These are phyloP conservation scores for Crossocerus cetratus DNA, from an alignment of 2,888 invertebrate genomes.

Conservation along the genomic window DNA sequence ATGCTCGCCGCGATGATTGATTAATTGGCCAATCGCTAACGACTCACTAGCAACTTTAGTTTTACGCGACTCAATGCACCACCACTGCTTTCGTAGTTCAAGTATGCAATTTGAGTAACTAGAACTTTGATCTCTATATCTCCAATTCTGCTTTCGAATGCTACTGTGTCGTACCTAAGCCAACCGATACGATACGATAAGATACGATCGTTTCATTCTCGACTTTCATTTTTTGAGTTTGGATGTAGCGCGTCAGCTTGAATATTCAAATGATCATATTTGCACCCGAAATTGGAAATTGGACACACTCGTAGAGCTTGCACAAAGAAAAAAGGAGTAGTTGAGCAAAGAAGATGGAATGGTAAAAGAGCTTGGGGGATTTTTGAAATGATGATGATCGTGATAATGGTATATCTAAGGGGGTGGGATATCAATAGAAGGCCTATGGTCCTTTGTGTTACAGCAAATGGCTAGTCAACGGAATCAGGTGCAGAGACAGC, in stretches of 20 bases:
- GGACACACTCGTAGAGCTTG: neutral
- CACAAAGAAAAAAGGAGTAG: conserved; percentile 36
- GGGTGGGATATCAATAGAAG: conserved; percentile 75
- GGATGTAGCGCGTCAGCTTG: no score
- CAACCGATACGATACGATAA: no score
- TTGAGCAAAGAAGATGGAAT: conserved; percentile 64
- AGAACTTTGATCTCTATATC: no score
- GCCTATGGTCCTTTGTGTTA: conserved; percentile 78
- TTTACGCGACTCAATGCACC: neutral
- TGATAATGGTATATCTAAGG: conserved; percentile 64
- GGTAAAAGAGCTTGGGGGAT: conserved; percentile 68
- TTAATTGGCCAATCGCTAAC: neutral
- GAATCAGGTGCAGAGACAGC: conserved; percentile 92
- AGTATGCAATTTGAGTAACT: neutral
- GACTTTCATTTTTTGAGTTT: no score
- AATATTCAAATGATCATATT: no score
- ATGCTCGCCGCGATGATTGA: neutral
- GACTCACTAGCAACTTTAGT: neutral
- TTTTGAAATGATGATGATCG: conserved; percentile 62
- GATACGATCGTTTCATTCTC: no score
- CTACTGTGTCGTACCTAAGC: no score
- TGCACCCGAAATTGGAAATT: neutral
- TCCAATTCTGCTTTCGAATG: no score
- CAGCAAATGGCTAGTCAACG: conserved; percentile 93
- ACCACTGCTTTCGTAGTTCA: neutral